Percentiles rank a stretch among this genome's conserved stretches.
These are phyloP conservation scores for Sarotherodon lohbergeri DNA, from an alignment of 2,113 vertebrate species.

Conservation along the genomic window DNA sequence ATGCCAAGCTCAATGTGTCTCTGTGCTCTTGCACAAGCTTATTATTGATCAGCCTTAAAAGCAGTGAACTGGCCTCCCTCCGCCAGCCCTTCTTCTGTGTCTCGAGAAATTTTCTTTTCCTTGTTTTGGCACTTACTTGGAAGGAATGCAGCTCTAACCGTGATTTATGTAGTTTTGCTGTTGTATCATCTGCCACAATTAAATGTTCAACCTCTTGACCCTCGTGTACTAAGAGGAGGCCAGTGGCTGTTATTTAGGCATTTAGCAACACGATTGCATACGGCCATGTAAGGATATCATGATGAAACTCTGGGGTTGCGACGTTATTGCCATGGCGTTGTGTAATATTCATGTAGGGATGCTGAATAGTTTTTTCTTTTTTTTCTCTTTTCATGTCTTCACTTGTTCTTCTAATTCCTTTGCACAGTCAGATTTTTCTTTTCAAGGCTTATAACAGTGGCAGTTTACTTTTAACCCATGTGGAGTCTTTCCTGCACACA, in stretches of 20 bases:
- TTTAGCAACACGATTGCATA: background rate
- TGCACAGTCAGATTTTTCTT: background rate
- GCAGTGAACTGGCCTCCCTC: constrained; percentile 15
- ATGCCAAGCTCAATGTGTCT: background rate
- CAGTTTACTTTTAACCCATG: background rate
- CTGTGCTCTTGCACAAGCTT: background rate
- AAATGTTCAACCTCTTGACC: background rate
- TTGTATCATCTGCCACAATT: background rate
- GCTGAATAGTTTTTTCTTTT: background rate
- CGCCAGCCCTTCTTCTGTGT: constrained; percentile 24
- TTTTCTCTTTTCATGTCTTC: constrained; percentile 16
- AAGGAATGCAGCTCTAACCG: background rate
- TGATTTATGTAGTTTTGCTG: constrained; percentile 2
- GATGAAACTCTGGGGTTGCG: constrained; percentile 3
- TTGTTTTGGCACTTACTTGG: background rate
- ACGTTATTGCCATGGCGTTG: constrained; percentile 1
- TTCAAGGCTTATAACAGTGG: constrained; percentile 4
- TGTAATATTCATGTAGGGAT: constrained; percentile 27
- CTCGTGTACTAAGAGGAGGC: constrained; percentile 9
- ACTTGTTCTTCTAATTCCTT: constrained; percentile 17
- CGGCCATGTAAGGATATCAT: background rate
- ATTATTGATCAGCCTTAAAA: constrained; percentile 59
- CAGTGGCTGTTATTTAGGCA: constrained; percentile 5
- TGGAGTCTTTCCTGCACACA: background rate
- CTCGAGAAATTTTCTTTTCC: background rate